These are phyloP conservation scores for Axinella damicornis DNA, from an alignment of 37 sponge, comb jelly and placozoan species.

Conservation along the genomic window DNA sequence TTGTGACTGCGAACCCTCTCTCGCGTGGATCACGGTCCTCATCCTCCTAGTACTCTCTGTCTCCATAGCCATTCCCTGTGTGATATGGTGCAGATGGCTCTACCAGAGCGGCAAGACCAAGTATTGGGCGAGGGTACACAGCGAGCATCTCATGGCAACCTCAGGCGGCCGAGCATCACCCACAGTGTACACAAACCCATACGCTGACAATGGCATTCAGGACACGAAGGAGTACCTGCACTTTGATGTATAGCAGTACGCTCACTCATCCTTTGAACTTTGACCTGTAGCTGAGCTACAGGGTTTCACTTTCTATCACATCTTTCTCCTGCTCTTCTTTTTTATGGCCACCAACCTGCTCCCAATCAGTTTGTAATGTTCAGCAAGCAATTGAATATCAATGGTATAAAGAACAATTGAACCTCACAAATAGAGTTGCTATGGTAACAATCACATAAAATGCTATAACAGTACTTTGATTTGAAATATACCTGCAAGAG, in stretches of 20 bases:
- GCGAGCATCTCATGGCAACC: constrained; percentile 58
- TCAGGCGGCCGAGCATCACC: constrained; percentile 12
- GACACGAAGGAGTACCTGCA: too few species aligned
- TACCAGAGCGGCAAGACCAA: constrained; percentile 45
- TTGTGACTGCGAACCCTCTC: neutral
- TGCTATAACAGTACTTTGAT: constrained; percentile 53
- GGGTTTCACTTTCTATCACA: too few species aligned
- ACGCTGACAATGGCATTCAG: neutral
- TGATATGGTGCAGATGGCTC: constrained; percentile 52
- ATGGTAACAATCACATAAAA: too few species aligned
- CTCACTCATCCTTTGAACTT: neutral
- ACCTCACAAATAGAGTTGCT: too few species aligned
- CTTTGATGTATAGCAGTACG: neutral
- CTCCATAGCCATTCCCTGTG: constrained; percentile 22
- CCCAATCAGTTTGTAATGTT: neutral
- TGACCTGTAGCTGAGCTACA: neutral
- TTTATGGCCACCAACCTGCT: too few species aligned
- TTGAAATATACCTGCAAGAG: constrained; percentile 54
- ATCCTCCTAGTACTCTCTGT: constrained; percentile 23
- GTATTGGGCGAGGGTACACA: constrained; percentile 65
- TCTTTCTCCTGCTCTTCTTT: too few species aligned
- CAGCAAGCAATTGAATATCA: neutral
- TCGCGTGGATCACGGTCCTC: constrained; percentile 16
- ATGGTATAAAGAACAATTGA: neutral
- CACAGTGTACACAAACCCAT: neutral